Evolutionary conservation across 2,797 vertebrate genomes (phyloP), one percentile per base, ranked within the genome.

Genomic region (Dicrostonyx torquatus): DNA sequence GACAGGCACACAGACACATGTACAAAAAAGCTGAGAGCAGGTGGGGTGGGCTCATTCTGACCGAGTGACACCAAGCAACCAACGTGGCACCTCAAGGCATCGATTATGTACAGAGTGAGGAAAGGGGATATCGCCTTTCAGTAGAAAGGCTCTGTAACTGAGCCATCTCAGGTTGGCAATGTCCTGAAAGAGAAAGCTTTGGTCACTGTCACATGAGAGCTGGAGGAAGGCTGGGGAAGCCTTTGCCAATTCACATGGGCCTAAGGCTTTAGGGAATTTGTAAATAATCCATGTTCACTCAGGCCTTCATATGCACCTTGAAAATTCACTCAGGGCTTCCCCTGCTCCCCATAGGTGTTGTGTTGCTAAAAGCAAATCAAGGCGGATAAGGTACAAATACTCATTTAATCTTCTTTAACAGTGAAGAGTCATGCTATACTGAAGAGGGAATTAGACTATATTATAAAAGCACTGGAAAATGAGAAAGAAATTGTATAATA

Each of bases 401-500:
- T 58, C 9, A 60, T 78, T 91, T 89, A 55, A 31, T 93, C 6
- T 29, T 37, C 6, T 68, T 87, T 66, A 43, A 50, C 50, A 91
- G 5, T 89, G 70, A 94, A 89, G 26, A 14, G 53, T 91, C 22
- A 75, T 14, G 17, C 5, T 75, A 11, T 48, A 18, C 85, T 45
- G 58, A 88, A 8, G 37, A 12, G n/a, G 24, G 75, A 62, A 72
- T 45, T 70, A 72, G 90, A 70, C 43, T 82, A 17, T 90, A 43
- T 60, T 79, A 34, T n/a, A 13, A 78, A 72, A 53, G 10, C 11
- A 40, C 26, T 72, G 50, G 26, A 75, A 85, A 89, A 60, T 53
- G 26, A 78, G 82, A 70, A 94, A n/a, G 17, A 58, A 48, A 84
- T 78, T 95, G 82, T 82, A 29, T 18, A 48, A 43, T 24, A 62